phyloP scores from a whole-genome alignment of 1,140 invertebrate genomes.

The Hyposmocoma kahamanoa region DNA sequence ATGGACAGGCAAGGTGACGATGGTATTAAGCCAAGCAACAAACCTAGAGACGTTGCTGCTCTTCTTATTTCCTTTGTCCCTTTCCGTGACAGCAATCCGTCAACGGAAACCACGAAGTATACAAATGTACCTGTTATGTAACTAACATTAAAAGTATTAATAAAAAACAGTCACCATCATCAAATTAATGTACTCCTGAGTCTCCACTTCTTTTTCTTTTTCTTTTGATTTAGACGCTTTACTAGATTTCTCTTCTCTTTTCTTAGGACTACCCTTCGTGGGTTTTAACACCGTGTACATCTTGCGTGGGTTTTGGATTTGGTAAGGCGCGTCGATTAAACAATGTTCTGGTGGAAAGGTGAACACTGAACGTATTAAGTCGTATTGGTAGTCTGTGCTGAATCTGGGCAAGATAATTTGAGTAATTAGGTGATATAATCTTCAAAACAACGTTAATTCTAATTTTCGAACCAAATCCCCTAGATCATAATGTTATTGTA shows the following conservation, averaged over 20 bases:
- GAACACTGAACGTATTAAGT: conserved; percentile 50
- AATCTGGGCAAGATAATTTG: conserved; percentile 39
- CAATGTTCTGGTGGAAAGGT: conserved; percentile 45
- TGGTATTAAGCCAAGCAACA: too few relatives aligned
- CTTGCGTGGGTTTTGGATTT: conserved; percentile 18
- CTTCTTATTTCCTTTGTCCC: too few relatives aligned
- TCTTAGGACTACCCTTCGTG: conserved; percentile 28
- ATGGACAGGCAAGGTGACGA: too few relatives aligned
- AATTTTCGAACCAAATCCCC: too few relatives aligned
- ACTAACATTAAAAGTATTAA: too few relatives aligned
- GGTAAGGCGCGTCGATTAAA: conserved; percentile 39
- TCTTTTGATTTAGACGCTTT: conserved; percentile 22
- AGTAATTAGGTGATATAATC: too few relatives aligned
- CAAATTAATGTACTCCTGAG: conserved; percentile 48
- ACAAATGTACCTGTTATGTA: too few relatives aligned
- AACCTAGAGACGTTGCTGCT: too few relatives aligned
- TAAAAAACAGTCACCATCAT: conserved; percentile 38
- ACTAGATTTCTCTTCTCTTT: conserved; percentile 24
- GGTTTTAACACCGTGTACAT: conserved; percentile 33
- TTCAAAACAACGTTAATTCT: too few relatives aligned
- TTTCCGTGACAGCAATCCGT: too few relatives aligned
- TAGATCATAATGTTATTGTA: too few relatives aligned
- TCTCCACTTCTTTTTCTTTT: conserved; percentile 46
- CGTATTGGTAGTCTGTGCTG: conserved; percentile 57
- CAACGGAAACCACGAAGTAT: too few relatives aligned